Evolutionary conservation across 53 echinoderm and acorn worm genomes (phyloP), one percentile per base, ranked within the genome.

Genomic region (Patiria pectinifera): DNA sequence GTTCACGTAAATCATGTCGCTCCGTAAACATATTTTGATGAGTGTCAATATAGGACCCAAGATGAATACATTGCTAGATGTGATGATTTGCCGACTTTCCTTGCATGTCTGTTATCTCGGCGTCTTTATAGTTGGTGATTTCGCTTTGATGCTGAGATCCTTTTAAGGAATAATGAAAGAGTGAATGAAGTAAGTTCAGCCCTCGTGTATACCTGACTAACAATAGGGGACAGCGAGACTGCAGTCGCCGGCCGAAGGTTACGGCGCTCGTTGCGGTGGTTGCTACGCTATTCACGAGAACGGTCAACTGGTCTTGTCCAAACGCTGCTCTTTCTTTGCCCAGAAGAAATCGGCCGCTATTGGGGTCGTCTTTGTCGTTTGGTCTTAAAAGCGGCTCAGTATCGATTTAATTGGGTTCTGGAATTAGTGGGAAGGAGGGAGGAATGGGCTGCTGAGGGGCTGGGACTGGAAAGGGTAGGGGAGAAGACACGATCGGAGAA

Each of bases 341-440:
- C 60, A 16, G 18, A 25, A 26, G n/a, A 87, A 71, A 75, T 85
- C 85, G 87, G 75, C 5, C 59, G 35, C 78, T 77, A 61, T 48
- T 14, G 15, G 66, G 69, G 78, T 78, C 78, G 61, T 76, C 87
- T 87, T 78, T 87, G 87, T 87, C 61, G 76, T 78, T 75, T 60
- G 78, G 4, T 48, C 75, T 87, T 58, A 61, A 87, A 87, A 76
- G 76, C 76, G 62, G 76, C 87, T 76, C 58, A 59, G 87, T 87
- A 87, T 87, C 87, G 87, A 78, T 87, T 87, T 87, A 87, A 87
- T 87, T 87, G 87, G 76, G 78, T 44, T 76, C n/a, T 45, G 87
- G 78, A 60, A 76, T 76, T 70, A 76, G 13, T 48, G 48, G 81
- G 49, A 16, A 2, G 48, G 18, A 81, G 19, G 49, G 44, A 78